phyloP scores from a whole-genome alignment of 2,888 invertebrate genomes.

The Agonopterix subpropinquella region DNA sequence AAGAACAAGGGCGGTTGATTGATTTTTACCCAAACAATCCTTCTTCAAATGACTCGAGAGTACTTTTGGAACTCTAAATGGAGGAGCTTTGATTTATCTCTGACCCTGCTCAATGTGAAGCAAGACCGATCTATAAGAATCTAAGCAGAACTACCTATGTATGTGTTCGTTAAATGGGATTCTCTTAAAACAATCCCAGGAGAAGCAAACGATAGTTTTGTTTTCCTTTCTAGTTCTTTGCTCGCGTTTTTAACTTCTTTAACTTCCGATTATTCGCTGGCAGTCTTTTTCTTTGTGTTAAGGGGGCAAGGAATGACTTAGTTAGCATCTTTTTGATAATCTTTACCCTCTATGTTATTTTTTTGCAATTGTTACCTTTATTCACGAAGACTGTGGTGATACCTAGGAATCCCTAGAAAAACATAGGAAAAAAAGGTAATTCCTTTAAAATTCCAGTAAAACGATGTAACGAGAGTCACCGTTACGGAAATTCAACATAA shows the following conservation, averaged over 20 bases:
- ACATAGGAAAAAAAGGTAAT: no score
- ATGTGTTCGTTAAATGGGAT: slow-evolving; percentile 15
- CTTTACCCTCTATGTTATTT: no score
- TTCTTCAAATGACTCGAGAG: slow-evolving; percentile 19
- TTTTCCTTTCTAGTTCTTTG: slow-evolving; percentile 1
- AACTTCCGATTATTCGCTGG: slow-evolving; percentile 3
- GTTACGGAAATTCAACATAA: no score
- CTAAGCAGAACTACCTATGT: slow-evolving; percentile 21
- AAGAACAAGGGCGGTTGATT: slow-evolving; percentile 15
- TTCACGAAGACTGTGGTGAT: no score
- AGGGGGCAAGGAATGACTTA: background rate
- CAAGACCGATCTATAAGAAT: slow-evolving; percentile 25
- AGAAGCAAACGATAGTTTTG: slow-evolving; percentile 2
- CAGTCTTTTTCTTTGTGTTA: background rate
- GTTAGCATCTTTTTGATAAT: no score
- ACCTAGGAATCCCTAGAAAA: no score
- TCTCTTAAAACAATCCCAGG: slow-evolving; percentile 11
- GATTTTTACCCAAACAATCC: slow-evolving; percentile 19
- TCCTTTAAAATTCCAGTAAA: no score
- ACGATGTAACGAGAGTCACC: no score
- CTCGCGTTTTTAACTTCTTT: background rate
- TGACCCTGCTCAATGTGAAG: slow-evolving; percentile 31
- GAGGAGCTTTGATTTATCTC: slow-evolving; percentile 34
- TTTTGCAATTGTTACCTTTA: no score
- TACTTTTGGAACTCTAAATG: slow-evolving; percentile 28